Conservation (phyloP, 1,140 invertebrate genomes). For the Sesamia nonagrioides region DNA sequence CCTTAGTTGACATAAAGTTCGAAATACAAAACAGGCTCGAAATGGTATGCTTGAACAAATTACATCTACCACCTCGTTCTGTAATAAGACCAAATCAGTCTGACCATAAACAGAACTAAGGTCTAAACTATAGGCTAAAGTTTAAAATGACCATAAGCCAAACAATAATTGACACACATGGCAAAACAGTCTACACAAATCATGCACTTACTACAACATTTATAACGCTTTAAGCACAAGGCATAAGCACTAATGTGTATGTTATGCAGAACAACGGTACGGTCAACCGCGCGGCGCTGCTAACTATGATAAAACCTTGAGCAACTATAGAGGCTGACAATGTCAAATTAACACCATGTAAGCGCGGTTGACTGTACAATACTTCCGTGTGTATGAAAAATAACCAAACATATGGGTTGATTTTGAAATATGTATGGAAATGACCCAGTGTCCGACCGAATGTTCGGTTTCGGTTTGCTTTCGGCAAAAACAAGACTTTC, state of each 20-base stretch:
- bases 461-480: no score
- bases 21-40: no score
- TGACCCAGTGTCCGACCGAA: no score
- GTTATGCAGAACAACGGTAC: background rate
- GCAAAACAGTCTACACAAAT: background rate
- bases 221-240: background rate
- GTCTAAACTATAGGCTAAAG: background rate
- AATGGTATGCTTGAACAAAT: no score
- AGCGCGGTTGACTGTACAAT: background rate
- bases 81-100: no score
- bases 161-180: background rate
- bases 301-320: no score
- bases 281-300: background rate
- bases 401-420: background rate
- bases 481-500: no score
- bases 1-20: no score
- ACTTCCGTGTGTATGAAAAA: background rate
- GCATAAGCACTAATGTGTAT: conserved; percentile 14
- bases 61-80: no score
- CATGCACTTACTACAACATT: conserved; percentile 16
- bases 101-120: no score
- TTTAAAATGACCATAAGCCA: background rate
- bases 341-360: background rate
- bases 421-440: background rate
- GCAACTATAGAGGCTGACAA: background rate